phyloP scores from a whole-genome alignment of 23 tunicate species.

The Halocynthia aurantium region DNA sequence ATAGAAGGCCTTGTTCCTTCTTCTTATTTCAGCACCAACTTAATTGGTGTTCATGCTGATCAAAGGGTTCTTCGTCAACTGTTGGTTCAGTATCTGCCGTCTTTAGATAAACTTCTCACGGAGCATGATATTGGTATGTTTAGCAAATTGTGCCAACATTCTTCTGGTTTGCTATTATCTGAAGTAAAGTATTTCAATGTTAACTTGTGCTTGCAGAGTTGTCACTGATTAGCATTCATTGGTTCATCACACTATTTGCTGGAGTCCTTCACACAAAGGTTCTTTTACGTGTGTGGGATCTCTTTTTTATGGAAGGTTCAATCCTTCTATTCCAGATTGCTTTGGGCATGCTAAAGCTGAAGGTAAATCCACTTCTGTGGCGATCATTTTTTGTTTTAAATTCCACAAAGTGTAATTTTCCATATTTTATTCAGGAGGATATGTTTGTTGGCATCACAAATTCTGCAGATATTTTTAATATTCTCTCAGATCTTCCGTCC shows the following conservation, averaged over 20 bases:
- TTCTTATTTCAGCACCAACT: conserved; percentile 45
- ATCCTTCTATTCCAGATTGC: conserved; percentile 60
- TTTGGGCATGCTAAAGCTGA: conserved; percentile 63
- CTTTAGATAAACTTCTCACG: conserved; percentile 37
- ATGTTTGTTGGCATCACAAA: conserved; percentile 15
- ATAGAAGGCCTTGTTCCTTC: conserved; percentile 64
- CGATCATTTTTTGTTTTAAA: too few relatives aligned
- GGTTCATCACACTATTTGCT: conserved; percentile 78
- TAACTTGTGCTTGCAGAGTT: conserved; percentile 15
- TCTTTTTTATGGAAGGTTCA: conserved; percentile 78
- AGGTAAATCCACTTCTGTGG: background rate
- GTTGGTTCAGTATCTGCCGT: conserved; percentile 46
- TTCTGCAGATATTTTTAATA: conserved; percentile 76
- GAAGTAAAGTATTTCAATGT: background rate
- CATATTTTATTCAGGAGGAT: conserved; percentile 9
- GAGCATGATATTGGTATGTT: conserved; percentile 74
- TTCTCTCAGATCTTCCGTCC: conserved; percentile 58
- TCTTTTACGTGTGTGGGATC: conserved; percentile 77
- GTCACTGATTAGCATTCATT: conserved; percentile 54
- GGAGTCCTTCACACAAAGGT: conserved; percentile 79
- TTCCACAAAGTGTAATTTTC: background rate
- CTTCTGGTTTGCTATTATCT: background rate
- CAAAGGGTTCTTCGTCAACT: conserved; percentile 78
- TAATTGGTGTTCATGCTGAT: conserved; percentile 83
- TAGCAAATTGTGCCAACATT: background rate